phyloP scores from a whole-genome alignment of 2,113 vertebrate genomes.

The Chionomys nivalis region DNA sequence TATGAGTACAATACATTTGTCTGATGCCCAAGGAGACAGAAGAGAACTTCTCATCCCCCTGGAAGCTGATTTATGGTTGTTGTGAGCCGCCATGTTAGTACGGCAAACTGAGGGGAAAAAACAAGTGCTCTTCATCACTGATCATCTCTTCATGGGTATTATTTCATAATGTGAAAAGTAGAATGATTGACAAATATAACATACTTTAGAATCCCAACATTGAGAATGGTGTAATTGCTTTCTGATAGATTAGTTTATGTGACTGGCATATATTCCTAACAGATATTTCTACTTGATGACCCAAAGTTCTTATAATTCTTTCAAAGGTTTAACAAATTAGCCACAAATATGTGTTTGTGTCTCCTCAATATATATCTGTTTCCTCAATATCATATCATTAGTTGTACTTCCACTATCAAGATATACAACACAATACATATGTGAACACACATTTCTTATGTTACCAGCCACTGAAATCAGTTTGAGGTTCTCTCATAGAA shows the following conservation, averaged over 20 bases:
- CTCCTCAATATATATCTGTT: neutral
- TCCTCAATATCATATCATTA: neutral
- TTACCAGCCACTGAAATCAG: neutral
- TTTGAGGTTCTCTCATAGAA: neutral
- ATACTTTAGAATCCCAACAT: neutral
- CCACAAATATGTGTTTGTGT: neutral
- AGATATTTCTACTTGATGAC: neutral
- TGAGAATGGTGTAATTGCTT: neutral
- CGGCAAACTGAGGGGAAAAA: accelerated
- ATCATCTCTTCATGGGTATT: neutral
- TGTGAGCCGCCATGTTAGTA: neutral
- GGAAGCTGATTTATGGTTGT: neutral
- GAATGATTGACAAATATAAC: neutral
- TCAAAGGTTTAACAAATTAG: neutral
- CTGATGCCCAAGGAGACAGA: neutral
- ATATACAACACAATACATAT: neutral
- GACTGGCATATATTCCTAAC: neutral
- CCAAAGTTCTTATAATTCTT: neutral
- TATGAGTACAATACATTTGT: no score
- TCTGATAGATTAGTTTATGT: neutral
- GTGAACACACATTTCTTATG: neutral
- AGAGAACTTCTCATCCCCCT: neutral
- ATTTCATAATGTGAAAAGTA: neutral
- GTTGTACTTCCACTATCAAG: neutral
- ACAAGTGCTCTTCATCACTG: neutral